Conservation (phyloP, 2,888 invertebrate species). For the Steinernema scapterisci region DNA sequence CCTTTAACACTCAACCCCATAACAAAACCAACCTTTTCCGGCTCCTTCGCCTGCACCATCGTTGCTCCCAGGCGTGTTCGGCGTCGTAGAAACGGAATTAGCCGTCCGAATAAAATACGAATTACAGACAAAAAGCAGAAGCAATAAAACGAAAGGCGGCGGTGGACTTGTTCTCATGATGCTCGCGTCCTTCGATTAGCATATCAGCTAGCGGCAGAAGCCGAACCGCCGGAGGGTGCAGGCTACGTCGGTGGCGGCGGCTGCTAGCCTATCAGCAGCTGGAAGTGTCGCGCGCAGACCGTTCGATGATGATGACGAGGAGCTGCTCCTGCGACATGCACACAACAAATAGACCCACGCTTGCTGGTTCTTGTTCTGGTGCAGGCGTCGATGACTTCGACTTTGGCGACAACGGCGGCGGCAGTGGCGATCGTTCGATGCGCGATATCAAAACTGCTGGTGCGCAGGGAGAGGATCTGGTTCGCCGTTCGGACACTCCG, state of each 20-base stretch:
- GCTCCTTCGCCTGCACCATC: too few relatives aligned
- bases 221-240: constrained; percentile 1
- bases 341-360: constrained; percentile 18
- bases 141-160: neutral
- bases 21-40: constrained; percentile 30
- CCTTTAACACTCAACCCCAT: neutral
- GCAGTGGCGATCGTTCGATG: neutral
- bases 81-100: too few relatives aligned
- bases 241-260: neutral
- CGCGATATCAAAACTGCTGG: constrained; percentile 22
- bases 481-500: constrained; percentile 1
- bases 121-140: neutral
- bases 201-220: neutral
- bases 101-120: too few relatives aligned
- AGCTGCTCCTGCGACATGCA: neutral
- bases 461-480: constrained; percentile 20
- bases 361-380: constrained; percentile 16
- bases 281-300: too few relatives aligned
- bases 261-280: too few relatives aligned
- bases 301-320: too few relatives aligned
- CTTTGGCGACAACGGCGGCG: too few relatives aligned
- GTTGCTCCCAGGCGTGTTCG: neutral
- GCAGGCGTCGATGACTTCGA: neutral
- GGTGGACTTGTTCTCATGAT: neutral
- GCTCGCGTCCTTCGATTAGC: constrained; percentile 13